Evolutionary conservation across 2,888 invertebrate species (phyloP), one percentile per base, ranked within the genome.

Genomic region (Eugnorisma glareosa): DNA sequence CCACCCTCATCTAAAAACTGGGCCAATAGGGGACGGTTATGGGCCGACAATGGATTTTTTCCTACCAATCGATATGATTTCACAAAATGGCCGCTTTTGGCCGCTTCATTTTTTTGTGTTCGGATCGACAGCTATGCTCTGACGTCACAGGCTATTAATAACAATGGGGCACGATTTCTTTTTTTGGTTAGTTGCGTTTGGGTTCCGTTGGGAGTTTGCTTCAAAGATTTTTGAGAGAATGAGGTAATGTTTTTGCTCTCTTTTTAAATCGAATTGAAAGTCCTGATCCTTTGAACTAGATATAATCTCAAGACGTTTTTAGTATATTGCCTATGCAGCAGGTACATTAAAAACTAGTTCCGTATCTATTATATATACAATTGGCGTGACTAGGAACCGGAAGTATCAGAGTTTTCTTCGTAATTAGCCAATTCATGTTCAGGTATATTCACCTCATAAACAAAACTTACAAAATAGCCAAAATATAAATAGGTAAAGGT

Each of bases 1-100:
- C 92, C 93, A 93, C 95, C 96, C 95, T 94, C 92, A 89, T 92
- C 91, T 93, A 93, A 94, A 95, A 96, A 96, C 92, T 96, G 95
- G 96, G 95, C 96, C 96, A 96, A 96, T 96, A 86, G 90, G 96
- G 94, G 92, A 93, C 89, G 92, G 89, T 91, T 93, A 92, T 92
- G 88, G 90, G 88, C 83, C 86, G 86, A 95, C 95, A 95, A 95
- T 94, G 92, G 95, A 95, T 94, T 95, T 95, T 96, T 95, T 95
- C 92, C 92, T 92, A 92, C 96, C 95, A 96, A 96, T 96, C 95
- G 94, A 96, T 96, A 94, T 88, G 90, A 92, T 93, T 92, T 92
- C 90, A 93, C 95, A 96, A 96, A 94, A 96, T 96, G 96, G 96
- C 96, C 89, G 94, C 93, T 87, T 84, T 89, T 82, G 83, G 78